These are phyloP conservation scores for Dinocampus coccinellae DNA, from an alignment of 2,888 invertebrate genomes.

Conservation along the genomic window DNA sequence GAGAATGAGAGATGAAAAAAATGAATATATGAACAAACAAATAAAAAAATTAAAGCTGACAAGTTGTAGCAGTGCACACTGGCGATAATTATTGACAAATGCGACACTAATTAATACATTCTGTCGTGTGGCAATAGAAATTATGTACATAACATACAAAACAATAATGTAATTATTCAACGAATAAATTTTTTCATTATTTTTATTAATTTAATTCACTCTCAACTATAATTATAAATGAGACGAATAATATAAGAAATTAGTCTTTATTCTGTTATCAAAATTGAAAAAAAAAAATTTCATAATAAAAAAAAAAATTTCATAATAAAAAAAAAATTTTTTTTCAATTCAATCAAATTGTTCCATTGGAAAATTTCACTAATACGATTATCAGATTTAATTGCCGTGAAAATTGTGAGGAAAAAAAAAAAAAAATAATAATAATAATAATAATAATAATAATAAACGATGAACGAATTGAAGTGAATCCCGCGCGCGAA, in stretches of 20 bases:
- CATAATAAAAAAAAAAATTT: too few relatives aligned
- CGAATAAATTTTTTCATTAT: background rate
- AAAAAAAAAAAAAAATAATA: background rate
- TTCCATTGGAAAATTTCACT: constrained; percentile 26
- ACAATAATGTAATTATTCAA: background rate
- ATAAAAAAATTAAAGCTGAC: constrained; percentile 15
- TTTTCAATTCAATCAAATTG: background rate
- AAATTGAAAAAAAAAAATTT: too few relatives aligned
- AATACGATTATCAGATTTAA: constrained; percentile 21
- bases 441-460: too few relatives aligned
- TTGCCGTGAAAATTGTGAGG: background rate
- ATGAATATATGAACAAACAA: background rate
- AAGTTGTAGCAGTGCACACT: too few relatives aligned
- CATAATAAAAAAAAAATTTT: too few relatives aligned
- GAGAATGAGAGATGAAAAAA: constrained; percentile 1
- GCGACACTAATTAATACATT: constrained; percentile 24
- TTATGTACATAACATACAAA: too few relatives aligned
- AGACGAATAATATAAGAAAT: too few relatives aligned
- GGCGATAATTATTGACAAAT: constrained; percentile 42
- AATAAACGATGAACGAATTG: background rate
- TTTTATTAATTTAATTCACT: background rate
- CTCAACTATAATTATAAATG: too few relatives aligned
- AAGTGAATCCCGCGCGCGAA: background rate
- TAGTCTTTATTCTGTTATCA: too few relatives aligned
- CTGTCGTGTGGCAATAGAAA: background rate